Conservation (phyloP, 2,113 vertebrate species). For the Mormyrus iriodes region DNA sequence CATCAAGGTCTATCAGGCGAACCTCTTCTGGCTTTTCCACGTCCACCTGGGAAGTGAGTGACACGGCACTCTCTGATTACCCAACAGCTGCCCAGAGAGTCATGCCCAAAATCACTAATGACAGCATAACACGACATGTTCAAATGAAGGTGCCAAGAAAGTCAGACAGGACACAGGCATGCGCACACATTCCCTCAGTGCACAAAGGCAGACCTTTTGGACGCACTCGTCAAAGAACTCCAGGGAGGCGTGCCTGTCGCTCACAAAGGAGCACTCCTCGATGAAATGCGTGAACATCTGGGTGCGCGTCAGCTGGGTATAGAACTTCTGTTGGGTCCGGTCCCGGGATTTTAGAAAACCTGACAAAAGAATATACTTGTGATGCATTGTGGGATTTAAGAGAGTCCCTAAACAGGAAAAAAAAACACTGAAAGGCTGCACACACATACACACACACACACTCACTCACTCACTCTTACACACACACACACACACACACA, state of each 20-base stretch:
- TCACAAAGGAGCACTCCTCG: slow-evolving; percentile 91
- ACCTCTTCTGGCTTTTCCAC: slow-evolving; percentile 77
- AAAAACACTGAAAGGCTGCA: not conserved
- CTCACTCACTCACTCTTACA: not conserved
- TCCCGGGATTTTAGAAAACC: slow-evolving; percentile 87
- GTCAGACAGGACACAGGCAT: not conserved
- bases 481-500: too few relatives aligned
- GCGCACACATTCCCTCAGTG: not conserved
- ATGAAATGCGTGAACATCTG: slow-evolving; percentile 96
- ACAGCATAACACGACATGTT: not conserved
- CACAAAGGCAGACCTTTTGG: slow-evolving; percentile 67
- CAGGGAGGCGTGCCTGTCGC: slow-evolving; percentile 74
- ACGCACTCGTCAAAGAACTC: slow-evolving; percentile 91
- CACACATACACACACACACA: not conserved
- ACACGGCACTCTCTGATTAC: not conserved
- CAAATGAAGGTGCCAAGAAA: not conserved
- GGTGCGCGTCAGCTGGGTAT: slow-evolving; percentile 73
- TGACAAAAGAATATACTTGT: slow-evolving; percentile 33
- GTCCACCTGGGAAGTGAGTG: slow-evolving; percentile 60
- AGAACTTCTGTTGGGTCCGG: slow-evolving; percentile 79
- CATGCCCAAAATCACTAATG: not conserved
- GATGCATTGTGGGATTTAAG: not conserved
- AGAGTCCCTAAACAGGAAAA: not conserved
- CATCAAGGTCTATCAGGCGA: slow-evolving; percentile 77
- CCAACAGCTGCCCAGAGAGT: not conserved